A percentile compares a stretch with the other conserved stretches of the same genome.
These are phyloP conservation scores for Fratercula arctica DNA, from an alignment of 2,797 vertebrate species.

Conservation along the genomic window DNA sequence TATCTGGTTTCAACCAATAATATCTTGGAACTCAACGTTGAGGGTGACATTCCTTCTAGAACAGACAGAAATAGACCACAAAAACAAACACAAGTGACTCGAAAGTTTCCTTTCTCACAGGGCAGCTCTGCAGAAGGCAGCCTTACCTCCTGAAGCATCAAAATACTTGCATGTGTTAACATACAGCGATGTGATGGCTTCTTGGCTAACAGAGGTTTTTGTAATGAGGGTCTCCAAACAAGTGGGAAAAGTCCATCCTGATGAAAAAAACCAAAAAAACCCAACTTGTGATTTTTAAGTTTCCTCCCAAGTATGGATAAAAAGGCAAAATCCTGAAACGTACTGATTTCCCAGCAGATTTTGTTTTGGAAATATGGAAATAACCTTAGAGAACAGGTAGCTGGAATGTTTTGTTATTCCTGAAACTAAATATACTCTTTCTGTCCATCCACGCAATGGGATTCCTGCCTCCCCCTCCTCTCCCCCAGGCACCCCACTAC, in stretches of 20 bases:
- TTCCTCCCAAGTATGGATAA: background rate
- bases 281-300: background rate
- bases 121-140: background rate
- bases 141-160: background rate
- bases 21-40: background rate
- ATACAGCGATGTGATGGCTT: background rate
- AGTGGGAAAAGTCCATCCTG: background rate
- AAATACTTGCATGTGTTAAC: background rate
- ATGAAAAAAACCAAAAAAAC: background rate
- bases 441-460: background rate
- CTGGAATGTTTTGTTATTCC: background rate
- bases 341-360: background rate
- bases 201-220: background rate
- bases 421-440: background rate
- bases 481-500: rapidly evolving
- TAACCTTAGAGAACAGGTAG: background rate
- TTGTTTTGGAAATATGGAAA: background rate
- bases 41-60: background rate
- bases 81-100: background rate
- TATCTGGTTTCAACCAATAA: background rate
- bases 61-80: background rate
- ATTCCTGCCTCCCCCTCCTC: background rate
- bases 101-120: background rate
- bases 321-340: background rate
- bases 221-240: background rate